Percentiles rank a stretch among this genome's conserved stretches.
Conservation (phyloP, 2,888 invertebrate genomes). For the Dolichopus griseipennis region DNA sequence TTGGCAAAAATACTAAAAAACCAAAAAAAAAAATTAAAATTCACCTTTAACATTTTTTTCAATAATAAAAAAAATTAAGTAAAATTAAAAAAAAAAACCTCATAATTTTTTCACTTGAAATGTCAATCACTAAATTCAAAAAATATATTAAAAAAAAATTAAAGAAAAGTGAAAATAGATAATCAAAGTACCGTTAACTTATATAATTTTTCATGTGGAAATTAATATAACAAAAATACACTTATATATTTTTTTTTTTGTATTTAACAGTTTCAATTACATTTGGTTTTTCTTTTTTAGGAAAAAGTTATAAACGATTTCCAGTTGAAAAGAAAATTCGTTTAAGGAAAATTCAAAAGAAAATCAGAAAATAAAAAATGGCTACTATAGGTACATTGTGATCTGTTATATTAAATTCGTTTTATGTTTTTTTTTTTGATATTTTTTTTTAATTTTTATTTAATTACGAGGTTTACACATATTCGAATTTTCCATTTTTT, state of each 20-base stretch:
- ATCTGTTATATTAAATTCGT: too few species aligned
- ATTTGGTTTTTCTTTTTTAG: not conserved
- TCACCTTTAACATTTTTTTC: not conserved
- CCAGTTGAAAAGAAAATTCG: not conserved
- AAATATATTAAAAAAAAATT: too few species aligned
- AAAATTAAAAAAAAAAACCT: too few species aligned
- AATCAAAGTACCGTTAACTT: not conserved
- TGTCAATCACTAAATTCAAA: not conserved
- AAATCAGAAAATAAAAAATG: not conserved
- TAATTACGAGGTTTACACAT: too few species aligned
- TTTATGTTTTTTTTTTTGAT: too few species aligned
- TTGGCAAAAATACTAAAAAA: not conserved
- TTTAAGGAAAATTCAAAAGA: not conserved
- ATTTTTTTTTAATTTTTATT: too few species aligned
- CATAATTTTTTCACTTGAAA: not conserved
- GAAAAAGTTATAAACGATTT: not conserved
- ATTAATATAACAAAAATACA: not conserved
- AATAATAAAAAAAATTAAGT: too few species aligned
- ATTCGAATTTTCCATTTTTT: too few species aligned
- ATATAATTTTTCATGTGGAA: not conserved
- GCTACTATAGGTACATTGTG: not conserved
- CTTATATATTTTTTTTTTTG: not conserved
- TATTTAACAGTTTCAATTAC: not conserved
- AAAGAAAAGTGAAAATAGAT: not conserved
- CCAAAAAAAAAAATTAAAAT: not conserved